These are phyloP conservation scores for Mythimna albipuncta DNA, from an alignment of 2,888 invertebrate species.

Conservation along the genomic window DNA sequence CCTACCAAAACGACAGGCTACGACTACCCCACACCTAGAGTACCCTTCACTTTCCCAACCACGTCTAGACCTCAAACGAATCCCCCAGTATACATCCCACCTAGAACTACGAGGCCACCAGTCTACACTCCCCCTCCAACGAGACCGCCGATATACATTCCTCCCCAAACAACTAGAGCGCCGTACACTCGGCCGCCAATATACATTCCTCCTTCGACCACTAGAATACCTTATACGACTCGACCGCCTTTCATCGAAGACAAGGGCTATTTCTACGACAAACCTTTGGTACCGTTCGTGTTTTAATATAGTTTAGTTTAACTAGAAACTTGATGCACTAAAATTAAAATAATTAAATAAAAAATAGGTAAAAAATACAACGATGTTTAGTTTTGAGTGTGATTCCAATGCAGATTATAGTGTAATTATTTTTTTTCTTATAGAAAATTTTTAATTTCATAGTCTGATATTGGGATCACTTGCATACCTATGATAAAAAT, in stretches of 20 bases:
- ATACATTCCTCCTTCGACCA: conserved; percentile 54
- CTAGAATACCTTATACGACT: conserved; percentile 73
- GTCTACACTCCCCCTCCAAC: conserved; percentile 63
- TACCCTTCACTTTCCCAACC: conserved; percentile 76
- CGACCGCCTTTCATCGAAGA: conserved; percentile 82
- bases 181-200: conserved; percentile 56
- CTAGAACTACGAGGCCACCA: conserved; percentile 46
- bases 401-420: conserved; percentile 5
- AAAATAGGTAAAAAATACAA: neutral
- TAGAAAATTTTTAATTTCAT: conserved; percentile 26
- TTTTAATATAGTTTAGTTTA: conserved; percentile 75
- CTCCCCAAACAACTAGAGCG: conserved; percentile 55
- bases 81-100: conserved; percentile 27
- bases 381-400: neutral
- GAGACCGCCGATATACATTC: conserved; percentile 39
- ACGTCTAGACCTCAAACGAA: conserved; percentile 29
- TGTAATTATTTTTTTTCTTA: conserved; percentile 29
- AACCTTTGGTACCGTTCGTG: conserved; percentile 84
- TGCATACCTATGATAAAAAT: neutral
- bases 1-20: conserved; percentile 74
- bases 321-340: conserved; percentile 59
- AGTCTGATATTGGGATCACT: conserved; percentile 3
- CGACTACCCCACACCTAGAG: conserved; percentile 73
- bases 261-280: conserved; percentile 86
- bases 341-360: conserved; percentile 17